These are phyloP conservation scores for Perithous albicinctus DNA, from an alignment of 2,888 invertebrate genomes.

Conservation along the genomic window DNA sequence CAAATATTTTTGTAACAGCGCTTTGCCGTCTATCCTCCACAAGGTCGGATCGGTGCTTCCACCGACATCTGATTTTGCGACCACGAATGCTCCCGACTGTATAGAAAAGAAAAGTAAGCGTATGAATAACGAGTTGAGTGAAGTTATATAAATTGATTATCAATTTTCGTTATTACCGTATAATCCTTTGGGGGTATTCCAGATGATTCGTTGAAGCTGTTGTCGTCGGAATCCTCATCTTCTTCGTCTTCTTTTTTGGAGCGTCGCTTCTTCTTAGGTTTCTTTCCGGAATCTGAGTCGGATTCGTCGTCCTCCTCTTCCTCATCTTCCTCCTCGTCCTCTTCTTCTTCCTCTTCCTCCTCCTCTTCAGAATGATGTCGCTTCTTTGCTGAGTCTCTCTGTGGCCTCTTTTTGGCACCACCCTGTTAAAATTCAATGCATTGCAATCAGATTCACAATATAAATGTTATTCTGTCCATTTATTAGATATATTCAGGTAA, in stretches of 20 bases:
- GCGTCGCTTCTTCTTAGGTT: constrained; percentile 77
- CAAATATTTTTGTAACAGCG: constrained; percentile 87
- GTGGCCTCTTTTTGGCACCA: constrained; percentile 80
- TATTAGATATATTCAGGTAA: too few species aligned
- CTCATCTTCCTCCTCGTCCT: constrained; percentile 81
- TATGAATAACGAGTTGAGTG: neutral
- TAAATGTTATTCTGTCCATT: neutral
- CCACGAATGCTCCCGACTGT: constrained; percentile 87
- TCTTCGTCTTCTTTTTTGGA: constrained; percentile 82
- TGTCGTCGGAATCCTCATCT: constrained; percentile 82
- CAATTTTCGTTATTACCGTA: constrained; percentile 74
- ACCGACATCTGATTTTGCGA: constrained; percentile 86
- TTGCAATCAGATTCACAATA: neutral
- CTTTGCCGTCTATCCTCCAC: constrained; percentile 88
- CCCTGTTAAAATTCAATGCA: constrained; percentile 68
- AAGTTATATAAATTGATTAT: neutral
- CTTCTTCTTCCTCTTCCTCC: constrained; percentile 79
- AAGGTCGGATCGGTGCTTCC: constrained; percentile 86
- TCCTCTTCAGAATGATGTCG: constrained; percentile 82
- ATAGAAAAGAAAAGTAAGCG: constrained; percentile 33
- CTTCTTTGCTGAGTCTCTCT: constrained; percentile 81
- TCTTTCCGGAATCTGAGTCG: constrained; percentile 81
- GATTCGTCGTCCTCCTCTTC: constrained; percentile 82
- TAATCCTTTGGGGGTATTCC: constrained; percentile 83
- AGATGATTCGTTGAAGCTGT: constrained; percentile 79